phyloP scores from a whole-genome alignment of 2,888 invertebrate genomes.

The Drosophila robusta region DNA sequence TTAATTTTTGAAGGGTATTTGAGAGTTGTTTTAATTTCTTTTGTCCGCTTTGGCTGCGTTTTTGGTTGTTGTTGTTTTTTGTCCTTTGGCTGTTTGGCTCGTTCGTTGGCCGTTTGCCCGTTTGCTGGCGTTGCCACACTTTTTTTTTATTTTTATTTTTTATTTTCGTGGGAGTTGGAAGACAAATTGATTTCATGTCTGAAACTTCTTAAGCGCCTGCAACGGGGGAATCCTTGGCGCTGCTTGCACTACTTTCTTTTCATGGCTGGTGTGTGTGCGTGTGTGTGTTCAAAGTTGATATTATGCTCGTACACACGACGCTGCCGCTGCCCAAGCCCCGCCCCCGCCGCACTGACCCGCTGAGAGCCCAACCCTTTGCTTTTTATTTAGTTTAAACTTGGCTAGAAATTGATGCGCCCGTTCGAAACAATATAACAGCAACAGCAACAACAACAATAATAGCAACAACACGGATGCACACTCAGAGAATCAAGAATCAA shows the following conservation, averaged over 20 bases:
- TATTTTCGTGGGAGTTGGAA: constrained; percentile 77
- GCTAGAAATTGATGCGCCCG: constrained; percentile 74
- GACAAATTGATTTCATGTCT: constrained; percentile 83
- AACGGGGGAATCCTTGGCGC: constrained; percentile 68
- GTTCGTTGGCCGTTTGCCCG: constrained; percentile 23
- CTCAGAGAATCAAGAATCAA: neutral
- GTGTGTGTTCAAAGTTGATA: constrained; percentile 62
- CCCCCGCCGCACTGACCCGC: constrained; percentile 7
- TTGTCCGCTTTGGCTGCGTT: constrained; percentile 18
- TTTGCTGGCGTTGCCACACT: constrained; percentile 45
- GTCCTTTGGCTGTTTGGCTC: constrained; percentile 25
- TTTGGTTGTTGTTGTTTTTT: constrained; percentile 5
- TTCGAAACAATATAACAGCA: constrained; percentile 64
- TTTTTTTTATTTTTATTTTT: constrained; percentile 23
- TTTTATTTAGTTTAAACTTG: constrained; percentile 67
- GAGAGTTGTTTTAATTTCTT: constrained; percentile 3
- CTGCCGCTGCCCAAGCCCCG: constrained; percentile 28
- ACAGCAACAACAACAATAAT: constrained; percentile 8
- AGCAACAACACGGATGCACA: constrained; percentile 24
- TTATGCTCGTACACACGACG: constrained; percentile 52
- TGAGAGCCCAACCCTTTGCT: constrained; percentile 13
- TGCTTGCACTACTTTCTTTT: constrained; percentile 29
- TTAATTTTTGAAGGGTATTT: constrained; percentile 25
- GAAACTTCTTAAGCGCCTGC: constrained; percentile 78
- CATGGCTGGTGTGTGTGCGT: constrained; percentile 9